Percentiles rank a stretch among this genome's conserved stretches.
Conservation (phyloP, 2,888 invertebrate species). For the Heteropelma amictum region DNA sequence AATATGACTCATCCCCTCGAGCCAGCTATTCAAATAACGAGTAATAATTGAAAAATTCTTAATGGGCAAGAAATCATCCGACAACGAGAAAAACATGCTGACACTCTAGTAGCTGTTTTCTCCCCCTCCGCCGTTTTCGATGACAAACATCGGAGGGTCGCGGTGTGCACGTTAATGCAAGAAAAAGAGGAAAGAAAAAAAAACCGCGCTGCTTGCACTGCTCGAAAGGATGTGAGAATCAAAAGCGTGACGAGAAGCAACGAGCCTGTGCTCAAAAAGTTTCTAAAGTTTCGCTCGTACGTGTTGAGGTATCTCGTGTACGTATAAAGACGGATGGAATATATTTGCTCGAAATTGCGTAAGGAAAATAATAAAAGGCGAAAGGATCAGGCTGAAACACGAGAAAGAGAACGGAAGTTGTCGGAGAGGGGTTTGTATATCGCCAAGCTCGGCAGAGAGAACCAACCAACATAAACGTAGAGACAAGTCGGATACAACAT, state of each 20-base stretch:
- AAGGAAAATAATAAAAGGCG: background rate
- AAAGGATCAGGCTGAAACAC: conserved; percentile 9
- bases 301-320: background rate
- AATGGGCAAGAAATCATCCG: too few relatives aligned
- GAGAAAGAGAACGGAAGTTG: conserved; percentile 45
- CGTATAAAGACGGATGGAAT: background rate
- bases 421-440: conserved; percentile 21
- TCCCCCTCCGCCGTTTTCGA: background rate
- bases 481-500: conserved; percentile 3
- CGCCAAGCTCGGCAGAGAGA: too few relatives aligned
- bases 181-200: conserved; percentile 16
- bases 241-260: conserved; percentile 41
- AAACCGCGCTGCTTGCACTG: background rate
- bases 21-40: too few relatives aligned
- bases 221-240: conserved; percentile 42
- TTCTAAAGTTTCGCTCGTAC: background rate
- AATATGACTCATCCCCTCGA: too few relatives aligned
- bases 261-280: conserved; percentile 2
- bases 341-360: background rate
- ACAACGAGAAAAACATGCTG: background rate
- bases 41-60: too few relatives aligned
- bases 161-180: background rate
- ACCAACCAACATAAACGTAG: too few relatives aligned
- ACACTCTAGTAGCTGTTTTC: conserved; percentile 7
- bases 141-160: background rate